phyloP scores from a whole-genome alignment of 2,888 invertebrate genomes.

The Clanis bilineata region DNA sequence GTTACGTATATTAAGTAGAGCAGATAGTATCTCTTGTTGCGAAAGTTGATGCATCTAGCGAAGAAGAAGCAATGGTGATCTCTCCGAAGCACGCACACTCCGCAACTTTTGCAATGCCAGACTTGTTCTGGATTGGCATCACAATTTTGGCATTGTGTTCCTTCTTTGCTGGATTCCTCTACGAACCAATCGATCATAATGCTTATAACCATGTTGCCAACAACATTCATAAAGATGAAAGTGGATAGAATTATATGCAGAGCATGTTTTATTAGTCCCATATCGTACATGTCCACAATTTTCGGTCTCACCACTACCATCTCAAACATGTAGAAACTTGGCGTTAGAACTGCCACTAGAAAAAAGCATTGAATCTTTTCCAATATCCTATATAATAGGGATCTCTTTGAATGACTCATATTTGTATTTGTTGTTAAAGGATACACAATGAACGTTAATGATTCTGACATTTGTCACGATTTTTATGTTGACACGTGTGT shows the following conservation, averaged over 20 bases:
- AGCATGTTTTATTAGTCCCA: constrained; percentile 36
- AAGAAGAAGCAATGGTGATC: constrained; percentile 94
- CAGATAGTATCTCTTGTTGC: constrained; percentile 91
- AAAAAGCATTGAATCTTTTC: constrained; percentile 7
- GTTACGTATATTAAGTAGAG: constrained; percentile 87
- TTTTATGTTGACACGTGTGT: not conserved
- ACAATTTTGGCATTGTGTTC: constrained; percentile 87
- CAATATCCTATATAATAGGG: not conserved
- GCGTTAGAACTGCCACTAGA: constrained; percentile 41
- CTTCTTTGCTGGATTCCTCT: constrained; percentile 30
- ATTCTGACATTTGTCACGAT: constrained; percentile 2
- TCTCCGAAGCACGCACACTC: constrained; percentile 89
- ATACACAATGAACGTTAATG: not conserved
- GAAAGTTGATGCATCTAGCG: constrained; percentile 90
- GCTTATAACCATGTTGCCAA: constrained; percentile 57
- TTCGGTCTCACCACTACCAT: constrained; percentile 49
- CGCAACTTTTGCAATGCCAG: constrained; percentile 92
- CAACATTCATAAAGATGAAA: constrained; percentile 55
- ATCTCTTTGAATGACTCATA: constrained; percentile 9
- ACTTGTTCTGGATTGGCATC: constrained; percentile 87
- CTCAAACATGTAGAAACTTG: constrained; percentile 53
- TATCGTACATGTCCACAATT: constrained; percentile 37
- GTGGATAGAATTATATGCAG: constrained; percentile 43
- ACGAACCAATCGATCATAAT: constrained; percentile 47
- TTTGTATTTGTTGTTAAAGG: not conserved